Evolutionary conservation across 2,797 vertebrate species (phyloP).

Genomic region (Acestrorhynchus altus): DNA sequence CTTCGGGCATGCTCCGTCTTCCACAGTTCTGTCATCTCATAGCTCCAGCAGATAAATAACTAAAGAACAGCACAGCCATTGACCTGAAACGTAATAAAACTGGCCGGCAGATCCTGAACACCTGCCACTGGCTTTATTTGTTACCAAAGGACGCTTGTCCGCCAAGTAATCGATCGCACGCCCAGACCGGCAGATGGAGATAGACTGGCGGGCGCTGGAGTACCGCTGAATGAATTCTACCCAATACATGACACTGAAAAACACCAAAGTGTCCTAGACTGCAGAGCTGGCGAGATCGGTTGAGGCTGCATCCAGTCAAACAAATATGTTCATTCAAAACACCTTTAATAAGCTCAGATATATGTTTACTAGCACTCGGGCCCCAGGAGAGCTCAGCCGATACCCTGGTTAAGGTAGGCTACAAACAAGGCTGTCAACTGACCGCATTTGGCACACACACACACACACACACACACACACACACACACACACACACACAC

Average conservation of each 20-base stretch:
- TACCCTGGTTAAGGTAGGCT: slow-evolving; percentile 14
- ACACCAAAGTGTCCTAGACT: too few species aligned
- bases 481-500: not conserved
- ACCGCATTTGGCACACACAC: not conserved
- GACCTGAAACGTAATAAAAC: not conserved
- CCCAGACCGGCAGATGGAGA: not conserved
- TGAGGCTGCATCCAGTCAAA: not conserved
- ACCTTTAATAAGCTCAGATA: not conserved
- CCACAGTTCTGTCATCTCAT: too few species aligned
- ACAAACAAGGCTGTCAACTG: slow-evolving; percentile 19
- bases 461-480: not conserved
- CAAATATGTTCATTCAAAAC: not conserved
- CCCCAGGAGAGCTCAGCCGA: slow-evolving; percentile 13
- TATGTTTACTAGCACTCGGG: slow-evolving; percentile 11
- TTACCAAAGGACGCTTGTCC: not conserved
- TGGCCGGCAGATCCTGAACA: too few species aligned
- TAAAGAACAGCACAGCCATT: too few species aligned
- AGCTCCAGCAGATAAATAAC: too few species aligned
- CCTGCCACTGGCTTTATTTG: too few species aligned
- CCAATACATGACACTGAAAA: not conserved
- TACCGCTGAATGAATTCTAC: not conserved
- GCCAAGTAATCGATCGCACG: not conserved
- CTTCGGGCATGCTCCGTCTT: too few species aligned
- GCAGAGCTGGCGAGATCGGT: too few species aligned
- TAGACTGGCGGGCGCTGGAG: not conserved